Evolutionary conservation across 2,113 vertebrate species (phyloP), one percentile per base, ranked within the genome.

Genomic region (Tachycineta bicolor): DNA sequence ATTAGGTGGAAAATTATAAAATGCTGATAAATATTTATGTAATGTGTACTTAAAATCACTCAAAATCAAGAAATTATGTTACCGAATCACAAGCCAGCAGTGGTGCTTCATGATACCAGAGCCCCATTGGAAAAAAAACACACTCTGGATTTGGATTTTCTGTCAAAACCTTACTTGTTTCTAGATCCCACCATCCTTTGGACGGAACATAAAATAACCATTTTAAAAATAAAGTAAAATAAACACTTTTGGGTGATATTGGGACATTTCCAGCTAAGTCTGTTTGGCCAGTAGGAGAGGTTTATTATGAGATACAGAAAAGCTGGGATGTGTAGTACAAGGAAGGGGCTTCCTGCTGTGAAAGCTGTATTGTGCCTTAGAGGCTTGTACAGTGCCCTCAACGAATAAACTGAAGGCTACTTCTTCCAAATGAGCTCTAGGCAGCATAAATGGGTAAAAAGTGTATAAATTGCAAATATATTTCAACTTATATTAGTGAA

Each of bases 1-100:
- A 95, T 89, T 29, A 85, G 75, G 59, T 67, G 46, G 21, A 85
- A 79, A 95, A 77, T 91, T 78, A 67, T 73, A 76, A 96, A 91
- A 89, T 68, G 11, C 31, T 58, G 46, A 58, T 95, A 84, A 93
- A 71, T 75, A 81, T 76, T 85, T 44, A 62, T 33, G n/a, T 53
- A 29, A 69, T 19, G 4, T 60, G 26, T 33, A 58, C 46, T 83
- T 73, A 53, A 87, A 79, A 73, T 89, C n/a, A n/a, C 23, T 82
- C 28, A 49, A 59, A 83, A 87, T 87, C 41, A 65, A 71, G 49
- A 88, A 87, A 76, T 50, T 7, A 0, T 6, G 3, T 50, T 91
- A 39, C 47, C 37, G 82, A 43, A 73, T 91, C 50, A n/a, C 14
- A 85, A 83, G 4, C 25, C 64, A 82, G 29, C 22, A 53, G n/a